Evolutionary conservation across 1,140 invertebrate species (phyloP).

Genomic region (Rhagoletis zephyria): DNA sequence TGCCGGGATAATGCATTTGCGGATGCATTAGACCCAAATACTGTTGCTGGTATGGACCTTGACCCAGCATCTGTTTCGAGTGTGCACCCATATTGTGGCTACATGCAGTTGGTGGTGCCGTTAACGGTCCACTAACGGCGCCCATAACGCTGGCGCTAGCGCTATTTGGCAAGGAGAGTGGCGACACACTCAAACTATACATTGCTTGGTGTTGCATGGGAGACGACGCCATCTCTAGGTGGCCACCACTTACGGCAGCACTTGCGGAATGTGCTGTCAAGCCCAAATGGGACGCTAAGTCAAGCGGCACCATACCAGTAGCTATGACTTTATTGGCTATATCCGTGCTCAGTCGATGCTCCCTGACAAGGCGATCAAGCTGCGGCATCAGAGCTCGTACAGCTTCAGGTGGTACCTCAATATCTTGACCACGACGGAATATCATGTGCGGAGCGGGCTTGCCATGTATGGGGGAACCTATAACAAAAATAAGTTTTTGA

Average conservation of each 20-base stretch:
- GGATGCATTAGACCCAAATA: slow-evolving; percentile 5
- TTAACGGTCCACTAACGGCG: slow-evolving; percentile 55
- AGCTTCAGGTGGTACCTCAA: slow-evolving; percentile 70
- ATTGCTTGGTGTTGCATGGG: slow-evolving; percentile 60
- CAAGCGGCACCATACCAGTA: slow-evolving; percentile 73
- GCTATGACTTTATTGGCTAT: slow-evolving; percentile 72
- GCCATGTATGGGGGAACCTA: slow-evolving; percentile 81
- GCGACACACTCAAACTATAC: slow-evolving; percentile 66
- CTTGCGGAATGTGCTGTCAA: slow-evolving; percentile 68
- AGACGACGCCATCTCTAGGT: slow-evolving; percentile 64
- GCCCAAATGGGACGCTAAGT: slow-evolving; percentile 71
- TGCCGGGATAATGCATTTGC: slow-evolving; percentile 8
- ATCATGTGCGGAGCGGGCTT: slow-evolving; percentile 64
- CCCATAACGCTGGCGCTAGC: slow-evolving; percentile 39
- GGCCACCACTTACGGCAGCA: slow-evolving; percentile 62
- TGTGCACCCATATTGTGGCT: slow-evolving; percentile 58
- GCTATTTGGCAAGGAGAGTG: slow-evolving; percentile 63
- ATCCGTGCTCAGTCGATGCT: slow-evolving; percentile 72
- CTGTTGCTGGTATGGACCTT: slow-evolving; percentile 60
- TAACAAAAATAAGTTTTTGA: neutral
- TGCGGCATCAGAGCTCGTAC: slow-evolving; percentile 71
- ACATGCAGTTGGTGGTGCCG: slow-evolving; percentile 8
- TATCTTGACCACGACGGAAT: slow-evolving; percentile 66
- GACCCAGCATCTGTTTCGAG: slow-evolving; percentile 67
- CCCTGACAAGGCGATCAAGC: slow-evolving; percentile 71